Evolutionary conservation across 2,888 invertebrate genomes (phyloP).

Genomic region (Amorpha juglandis): DNA sequence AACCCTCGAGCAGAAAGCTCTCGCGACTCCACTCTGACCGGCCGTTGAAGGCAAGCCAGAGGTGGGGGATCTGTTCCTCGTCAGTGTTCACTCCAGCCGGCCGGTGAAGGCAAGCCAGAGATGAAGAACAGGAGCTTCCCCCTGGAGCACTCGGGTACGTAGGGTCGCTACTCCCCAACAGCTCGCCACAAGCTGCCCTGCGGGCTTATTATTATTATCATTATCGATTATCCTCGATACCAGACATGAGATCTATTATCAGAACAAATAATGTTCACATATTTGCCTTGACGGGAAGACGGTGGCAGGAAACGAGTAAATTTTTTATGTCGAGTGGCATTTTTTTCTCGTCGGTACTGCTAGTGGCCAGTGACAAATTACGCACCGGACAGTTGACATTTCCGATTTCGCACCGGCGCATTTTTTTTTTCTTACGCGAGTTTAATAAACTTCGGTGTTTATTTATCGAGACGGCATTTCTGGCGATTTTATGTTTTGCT

Average conservation of each 20-base stretch:
- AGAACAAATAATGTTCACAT: slow-evolving; percentile 59
- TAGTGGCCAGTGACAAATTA: slow-evolving; percentile 47
- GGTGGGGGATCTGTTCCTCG: too few species aligned
- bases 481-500: not conserved
- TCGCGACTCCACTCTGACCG: too few species aligned
- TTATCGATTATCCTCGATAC: slow-evolving; percentile 60
- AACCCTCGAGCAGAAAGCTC: too few species aligned
- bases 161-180: too few species aligned
- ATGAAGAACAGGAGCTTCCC: too few species aligned
- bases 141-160: too few species aligned
- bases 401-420: slow-evolving; percentile 46
- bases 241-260: too few species aligned
- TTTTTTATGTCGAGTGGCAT: slow-evolving; percentile 56
- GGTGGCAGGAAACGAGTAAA: slow-evolving; percentile 61
- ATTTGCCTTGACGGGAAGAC: slow-evolving; percentile 65
- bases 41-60: too few species aligned
- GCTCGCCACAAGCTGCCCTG: too few species aligned
- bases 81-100: too few species aligned
- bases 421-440: slow-evolving; percentile 2
- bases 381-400: slow-evolving; percentile 45
- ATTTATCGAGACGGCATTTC: not conserved
- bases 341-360: slow-evolving; percentile 34
- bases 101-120: too few species aligned
- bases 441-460: slow-evolving; percentile 7
- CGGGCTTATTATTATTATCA: too few species aligned